Percentiles rank a stretch among this genome's conserved stretches.
Evolutionary conservation across 2,888 invertebrate species (phyloP).

Genomic region (Pseudanteris insignis): DNA sequence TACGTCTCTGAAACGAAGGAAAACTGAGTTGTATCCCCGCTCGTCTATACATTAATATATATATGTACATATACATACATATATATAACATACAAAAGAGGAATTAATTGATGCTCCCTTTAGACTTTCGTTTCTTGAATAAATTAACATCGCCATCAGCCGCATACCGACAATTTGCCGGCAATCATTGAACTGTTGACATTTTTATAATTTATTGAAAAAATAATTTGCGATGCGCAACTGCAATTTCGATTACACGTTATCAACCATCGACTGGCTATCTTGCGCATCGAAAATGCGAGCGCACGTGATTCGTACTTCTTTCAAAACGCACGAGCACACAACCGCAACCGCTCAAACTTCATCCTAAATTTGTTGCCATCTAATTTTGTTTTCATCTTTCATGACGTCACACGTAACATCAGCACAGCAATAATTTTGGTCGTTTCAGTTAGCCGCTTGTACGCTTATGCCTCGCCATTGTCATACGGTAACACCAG

Average conservation of each 20-base stretch:
- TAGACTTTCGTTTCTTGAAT: constrained; percentile 33
- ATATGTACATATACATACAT: constrained; percentile 38
- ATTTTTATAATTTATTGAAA: constrained; percentile 44
- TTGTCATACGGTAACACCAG: constrained; percentile 55
- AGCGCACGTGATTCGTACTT: constrained; percentile 13
- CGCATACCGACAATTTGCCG: constrained; percentile 14
- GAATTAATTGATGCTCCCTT: constrained; percentile 47
- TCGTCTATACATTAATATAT: no score
- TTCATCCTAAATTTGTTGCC: background rate
- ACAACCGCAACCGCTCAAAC: constrained; percentile 5
- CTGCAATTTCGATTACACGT: constrained; percentile 2
- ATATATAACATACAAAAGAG: constrained; percentile 48
- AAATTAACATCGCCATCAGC: constrained; percentile 28
- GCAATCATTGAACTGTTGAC: constrained; percentile 1
- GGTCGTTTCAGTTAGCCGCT: constrained; percentile 18
- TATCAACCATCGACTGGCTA: no score
- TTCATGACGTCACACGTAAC: constrained; percentile 28
- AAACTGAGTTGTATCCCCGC: no score
- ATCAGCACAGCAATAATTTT: constrained; percentile 25
- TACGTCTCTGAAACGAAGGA: no score
- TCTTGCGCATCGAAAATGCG: background rate
- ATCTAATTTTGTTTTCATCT: constrained; percentile 1
- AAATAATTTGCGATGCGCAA: constrained; percentile 43
- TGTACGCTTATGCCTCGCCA: constrained; percentile 23
- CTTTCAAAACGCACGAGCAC: constrained; percentile 22